Percentiles rank a stretch among this genome's conserved stretches.
These are phyloP conservation scores for Liolophura sinensis DNA, from an alignment of 1,140 invertebrate genomes.

Conservation along the genomic window DNA sequence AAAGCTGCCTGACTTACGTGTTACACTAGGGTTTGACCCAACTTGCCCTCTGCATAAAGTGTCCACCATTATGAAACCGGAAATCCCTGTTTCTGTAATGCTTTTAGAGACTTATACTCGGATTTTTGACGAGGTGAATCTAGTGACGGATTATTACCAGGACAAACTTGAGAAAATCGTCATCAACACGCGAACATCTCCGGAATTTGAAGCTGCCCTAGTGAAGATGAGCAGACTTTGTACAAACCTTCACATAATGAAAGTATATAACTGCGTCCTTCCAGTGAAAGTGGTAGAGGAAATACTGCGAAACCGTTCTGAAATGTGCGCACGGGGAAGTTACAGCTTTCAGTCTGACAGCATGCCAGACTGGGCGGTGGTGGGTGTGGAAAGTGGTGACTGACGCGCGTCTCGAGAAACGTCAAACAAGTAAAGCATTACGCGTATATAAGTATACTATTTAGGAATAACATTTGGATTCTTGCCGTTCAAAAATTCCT, in stretches of 20 bases:
- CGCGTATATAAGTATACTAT: no score
- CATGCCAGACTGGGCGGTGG: conserved; percentile 30
- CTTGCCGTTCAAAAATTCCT: no score
- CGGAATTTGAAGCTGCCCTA: conserved; percentile 34
- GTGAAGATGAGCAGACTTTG: conserved; percentile 30
- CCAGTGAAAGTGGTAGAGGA: conserved; percentile 30
- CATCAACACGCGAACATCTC: conserved; percentile 32
- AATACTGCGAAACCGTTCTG: conserved; percentile 31
- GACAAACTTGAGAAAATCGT: conserved; percentile 38
- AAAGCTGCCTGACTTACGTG: conserved; percentile 31
- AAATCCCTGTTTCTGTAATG: conserved; percentile 41
- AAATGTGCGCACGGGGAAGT: conserved; percentile 29
- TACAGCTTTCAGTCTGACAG: conserved; percentile 40
- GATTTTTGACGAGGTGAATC: conserved; percentile 40
- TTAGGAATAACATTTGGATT: neutral
- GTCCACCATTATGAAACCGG: conserved; percentile 39
- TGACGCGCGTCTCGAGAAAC: no score
- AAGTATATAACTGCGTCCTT: conserved; percentile 42
- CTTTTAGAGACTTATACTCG: conserved; percentile 44
- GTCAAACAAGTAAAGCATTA: no score
- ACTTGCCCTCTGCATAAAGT: conserved; percentile 39
- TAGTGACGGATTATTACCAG: conserved; percentile 31
- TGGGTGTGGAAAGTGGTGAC: no score
- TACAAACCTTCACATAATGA: conserved; percentile 23
- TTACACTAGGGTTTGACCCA: conserved; percentile 46